A percentile compares a stretch with the other conserved stretches of the same genome.
Evolutionary conservation across 2,888 invertebrate species (phyloP).

Genomic region (Pasiphila rectangulata): DNA sequence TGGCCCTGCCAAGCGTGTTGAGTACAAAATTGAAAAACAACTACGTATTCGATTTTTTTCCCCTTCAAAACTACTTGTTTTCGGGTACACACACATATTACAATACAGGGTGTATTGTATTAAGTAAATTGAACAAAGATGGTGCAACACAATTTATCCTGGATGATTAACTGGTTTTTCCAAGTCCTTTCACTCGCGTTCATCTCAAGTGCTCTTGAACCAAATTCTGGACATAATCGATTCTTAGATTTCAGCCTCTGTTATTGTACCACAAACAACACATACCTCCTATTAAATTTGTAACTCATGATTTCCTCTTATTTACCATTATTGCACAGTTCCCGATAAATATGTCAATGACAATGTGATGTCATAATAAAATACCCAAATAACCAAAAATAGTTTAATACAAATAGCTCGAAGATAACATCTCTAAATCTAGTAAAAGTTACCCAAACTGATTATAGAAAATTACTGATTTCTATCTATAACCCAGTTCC

Average conservation of each 20-base stretch:
- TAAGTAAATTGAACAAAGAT: background rate
- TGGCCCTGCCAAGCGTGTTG: too few relatives aligned
- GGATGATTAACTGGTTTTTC: background rate
- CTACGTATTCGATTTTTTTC: too few relatives aligned
- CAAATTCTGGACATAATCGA: background rate
- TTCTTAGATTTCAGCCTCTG: background rate
- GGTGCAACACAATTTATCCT: background rate
- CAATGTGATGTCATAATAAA: background rate
- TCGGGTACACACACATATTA: too few relatives aligned
- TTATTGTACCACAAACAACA: too few relatives aligned
- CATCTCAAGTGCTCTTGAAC: background rate
- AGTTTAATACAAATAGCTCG: background rate
- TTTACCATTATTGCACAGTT: background rate
- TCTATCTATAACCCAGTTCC: constrained; percentile 42
- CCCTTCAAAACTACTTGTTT: too few relatives aligned
- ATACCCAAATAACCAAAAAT: background rate
- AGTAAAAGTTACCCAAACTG: constrained; percentile 25
- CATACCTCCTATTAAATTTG: background rate
- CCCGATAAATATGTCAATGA: background rate
- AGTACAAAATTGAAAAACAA: too few relatives aligned
- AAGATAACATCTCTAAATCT: background rate
- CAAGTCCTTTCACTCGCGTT: background rate
- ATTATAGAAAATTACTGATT: constrained; percentile 34
- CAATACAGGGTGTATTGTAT: too few relatives aligned
- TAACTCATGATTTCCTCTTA: background rate